Evolutionary conservation across 2,797 vertebrate genomes (phyloP).

Genomic region (Hafferia zeledoni): DNA sequence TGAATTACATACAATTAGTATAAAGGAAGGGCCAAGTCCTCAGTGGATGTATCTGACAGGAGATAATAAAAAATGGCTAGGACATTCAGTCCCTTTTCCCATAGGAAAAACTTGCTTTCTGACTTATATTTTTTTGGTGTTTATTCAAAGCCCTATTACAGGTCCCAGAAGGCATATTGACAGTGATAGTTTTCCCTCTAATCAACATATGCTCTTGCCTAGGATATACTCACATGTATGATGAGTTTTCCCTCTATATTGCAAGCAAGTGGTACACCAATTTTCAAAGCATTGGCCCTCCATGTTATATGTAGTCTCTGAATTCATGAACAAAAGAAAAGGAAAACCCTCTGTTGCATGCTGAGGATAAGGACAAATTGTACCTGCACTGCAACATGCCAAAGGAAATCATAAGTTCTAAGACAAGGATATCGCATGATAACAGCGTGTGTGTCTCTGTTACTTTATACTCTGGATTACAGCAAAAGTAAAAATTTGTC

Average conservation of each 20-base stretch:
- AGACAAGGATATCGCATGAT: not conserved
- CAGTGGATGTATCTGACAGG: not conserved
- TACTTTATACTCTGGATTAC: not conserved
- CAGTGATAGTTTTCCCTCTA: not conserved
- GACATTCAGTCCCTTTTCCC: not conserved
- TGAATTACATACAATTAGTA: not conserved
- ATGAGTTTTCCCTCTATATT: not conserved
- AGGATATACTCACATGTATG: not conserved
- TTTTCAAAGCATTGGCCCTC: not conserved
- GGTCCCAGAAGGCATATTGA: not conserved
- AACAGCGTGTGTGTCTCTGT: fast-evolving
- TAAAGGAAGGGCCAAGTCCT: not conserved
- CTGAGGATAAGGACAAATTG: not conserved
- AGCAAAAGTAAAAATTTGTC: not conserved
- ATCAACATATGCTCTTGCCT: fast-evolving
- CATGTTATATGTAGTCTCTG: not conserved
- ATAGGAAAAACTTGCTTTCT: not conserved
- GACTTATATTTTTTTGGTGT: not conserved
- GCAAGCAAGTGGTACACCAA: not conserved
- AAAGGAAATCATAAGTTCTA: not conserved
- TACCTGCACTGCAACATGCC: not conserved
- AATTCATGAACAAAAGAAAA: not conserved
- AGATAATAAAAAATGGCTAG: not conserved
- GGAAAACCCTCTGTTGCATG: fast-evolving
- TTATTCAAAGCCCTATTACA: not conserved